Conservation (phyloP, 2,113 vertebrate species). For the Promerops cafer region DNA sequence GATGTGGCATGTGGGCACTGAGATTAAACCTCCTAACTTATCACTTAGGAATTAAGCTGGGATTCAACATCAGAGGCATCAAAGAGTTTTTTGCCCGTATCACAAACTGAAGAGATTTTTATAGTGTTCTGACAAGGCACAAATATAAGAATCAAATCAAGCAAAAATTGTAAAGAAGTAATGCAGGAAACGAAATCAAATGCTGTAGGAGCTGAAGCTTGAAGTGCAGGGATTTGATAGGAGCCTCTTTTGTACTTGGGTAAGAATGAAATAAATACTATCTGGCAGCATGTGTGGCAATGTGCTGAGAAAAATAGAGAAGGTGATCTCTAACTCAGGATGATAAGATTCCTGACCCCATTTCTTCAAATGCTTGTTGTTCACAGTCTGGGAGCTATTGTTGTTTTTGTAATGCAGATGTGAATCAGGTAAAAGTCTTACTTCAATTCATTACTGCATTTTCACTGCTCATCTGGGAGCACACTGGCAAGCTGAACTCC, state of each 20-base stretch:
- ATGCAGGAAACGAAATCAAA: conserved; percentile 1
- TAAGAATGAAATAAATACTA: conserved; percentile 4
- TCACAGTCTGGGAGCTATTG: not conserved
- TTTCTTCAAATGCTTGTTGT: conserved; percentile 1
- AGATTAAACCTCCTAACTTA: conserved; percentile 8
- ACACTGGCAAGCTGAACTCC: not conserved
- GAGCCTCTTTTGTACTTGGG: not conserved
- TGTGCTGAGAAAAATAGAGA: not conserved
- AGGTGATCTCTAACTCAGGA: conserved; percentile 15
- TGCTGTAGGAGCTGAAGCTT: not conserved
- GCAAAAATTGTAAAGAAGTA: not conserved
- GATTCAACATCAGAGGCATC: not conserved
- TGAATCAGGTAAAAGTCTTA: not conserved
- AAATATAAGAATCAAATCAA: conserved; percentile 12
- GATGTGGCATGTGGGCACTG: conserved; percentile 8
- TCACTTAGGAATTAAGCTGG: conserved; percentile 7
- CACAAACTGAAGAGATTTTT: not conserved
- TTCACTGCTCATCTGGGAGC: not conserved
- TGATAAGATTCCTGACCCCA: conserved; percentile 14
- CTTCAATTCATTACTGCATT: not conserved
- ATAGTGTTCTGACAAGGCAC: not conserved
- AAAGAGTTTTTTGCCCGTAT: not conserved
- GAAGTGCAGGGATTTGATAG: not conserved
- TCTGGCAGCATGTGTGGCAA: not conserved
- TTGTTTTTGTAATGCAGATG: not conserved